Evolutionary conservation across 2,797 vertebrate species (phyloP).

Genomic region (Tolypeutes matacus): DNA sequence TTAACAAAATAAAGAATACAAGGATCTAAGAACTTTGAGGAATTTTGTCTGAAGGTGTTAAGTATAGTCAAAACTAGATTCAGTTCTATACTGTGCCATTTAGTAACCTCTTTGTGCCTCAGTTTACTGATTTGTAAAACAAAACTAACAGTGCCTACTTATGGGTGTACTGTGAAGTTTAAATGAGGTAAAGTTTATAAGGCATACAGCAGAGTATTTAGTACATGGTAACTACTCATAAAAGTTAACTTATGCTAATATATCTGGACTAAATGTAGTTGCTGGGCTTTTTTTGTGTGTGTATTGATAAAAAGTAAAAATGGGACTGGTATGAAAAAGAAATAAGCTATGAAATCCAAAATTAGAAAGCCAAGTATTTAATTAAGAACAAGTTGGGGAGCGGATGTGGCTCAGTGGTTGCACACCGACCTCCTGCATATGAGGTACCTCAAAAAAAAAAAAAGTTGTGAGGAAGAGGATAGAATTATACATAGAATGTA

Average conservation of each 20-base stretch:
- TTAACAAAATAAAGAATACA: not conserved
- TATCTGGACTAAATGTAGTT: not conserved
- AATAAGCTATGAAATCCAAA: not conserved
- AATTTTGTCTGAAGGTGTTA: not conserved
- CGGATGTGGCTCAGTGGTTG: too few relatives aligned
- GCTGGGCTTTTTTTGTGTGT: not conserved
- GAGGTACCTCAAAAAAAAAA: too few relatives aligned
- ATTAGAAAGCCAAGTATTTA: not conserved
- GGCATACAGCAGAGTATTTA: too few relatives aligned
- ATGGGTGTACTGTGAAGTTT: not conserved
- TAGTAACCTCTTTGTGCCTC: not conserved
- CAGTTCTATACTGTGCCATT: not conserved
- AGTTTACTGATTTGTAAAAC: slow-evolving; percentile 12
- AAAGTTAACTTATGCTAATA: not conserved
- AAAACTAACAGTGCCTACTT: too few relatives aligned
- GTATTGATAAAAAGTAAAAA: not conserved
- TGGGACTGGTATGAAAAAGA: not conserved
- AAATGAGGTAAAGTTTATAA: not conserved
- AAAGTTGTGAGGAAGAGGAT: not conserved
- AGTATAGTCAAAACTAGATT: not conserved
- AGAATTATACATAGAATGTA: not conserved
- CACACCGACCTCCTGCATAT: too few relatives aligned
- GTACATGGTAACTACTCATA: not conserved
- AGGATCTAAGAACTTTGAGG: not conserved
- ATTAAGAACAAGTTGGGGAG: not conserved